A percentile compares a stretch with the other conserved stretches of the same genome.
Evolutionary conservation across 2,797 vertebrate species (phyloP).

Genomic region (Micromesistius poutassou): DNA sequence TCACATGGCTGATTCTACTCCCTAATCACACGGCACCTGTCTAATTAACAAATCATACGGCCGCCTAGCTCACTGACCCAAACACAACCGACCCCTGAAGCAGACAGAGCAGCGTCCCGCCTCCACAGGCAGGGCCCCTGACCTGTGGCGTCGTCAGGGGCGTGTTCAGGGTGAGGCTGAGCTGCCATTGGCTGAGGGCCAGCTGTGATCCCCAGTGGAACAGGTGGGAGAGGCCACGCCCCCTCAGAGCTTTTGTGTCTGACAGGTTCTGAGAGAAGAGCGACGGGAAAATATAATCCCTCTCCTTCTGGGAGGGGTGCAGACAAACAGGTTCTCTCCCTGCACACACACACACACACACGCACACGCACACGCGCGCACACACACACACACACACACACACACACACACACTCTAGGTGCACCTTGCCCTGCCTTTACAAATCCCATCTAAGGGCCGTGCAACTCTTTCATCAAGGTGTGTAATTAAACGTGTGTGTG

Average conservation of each 20-base stretch:
- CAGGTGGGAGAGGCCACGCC: background rate
- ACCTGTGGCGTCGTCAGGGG: background rate
- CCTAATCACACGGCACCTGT: too few relatives aligned
- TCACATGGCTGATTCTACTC: too few relatives aligned
- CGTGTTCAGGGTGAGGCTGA: background rate
- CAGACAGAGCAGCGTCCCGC: background rate
- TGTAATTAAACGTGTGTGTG: conserved; percentile 6
- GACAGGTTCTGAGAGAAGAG: background rate
- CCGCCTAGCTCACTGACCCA: too few relatives aligned
- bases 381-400: background rate
- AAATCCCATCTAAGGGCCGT: background rate
- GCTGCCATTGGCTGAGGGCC: conserved; percentile 13
- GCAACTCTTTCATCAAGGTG: conserved; percentile 2
- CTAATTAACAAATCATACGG: too few relatives aligned
- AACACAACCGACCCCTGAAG: too few relatives aligned
- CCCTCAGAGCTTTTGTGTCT: conserved; percentile 1
- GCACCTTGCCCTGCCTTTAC: background rate
- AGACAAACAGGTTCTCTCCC: background rate
- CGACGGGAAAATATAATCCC: background rate
- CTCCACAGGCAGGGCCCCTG: background rate
- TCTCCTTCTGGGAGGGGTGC: background rate
- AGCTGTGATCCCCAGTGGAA: conserved; percentile 27
- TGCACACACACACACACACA: background rate
- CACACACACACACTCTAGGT: background rate
- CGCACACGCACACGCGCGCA: background rate